Evolutionary conservation across 2,797 vertebrate genomes (phyloP), one percentile per base, ranked within the genome.

Genomic region (Myotis findleyi): DNA sequence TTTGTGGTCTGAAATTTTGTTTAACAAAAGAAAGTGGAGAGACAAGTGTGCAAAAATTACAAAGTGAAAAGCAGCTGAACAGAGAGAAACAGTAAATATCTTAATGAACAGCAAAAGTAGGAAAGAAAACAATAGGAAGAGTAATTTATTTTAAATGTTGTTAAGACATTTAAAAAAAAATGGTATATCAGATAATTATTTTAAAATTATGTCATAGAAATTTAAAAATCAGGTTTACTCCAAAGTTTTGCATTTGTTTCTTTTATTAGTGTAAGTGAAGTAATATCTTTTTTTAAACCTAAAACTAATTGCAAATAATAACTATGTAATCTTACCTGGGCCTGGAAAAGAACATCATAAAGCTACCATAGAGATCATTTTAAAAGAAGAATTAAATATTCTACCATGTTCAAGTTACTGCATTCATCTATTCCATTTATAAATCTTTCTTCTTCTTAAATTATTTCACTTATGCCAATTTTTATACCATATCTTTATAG

Each of bases 1-100:
- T 95, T 97, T 92, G 36, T 84, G 25, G 6, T 7, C 62, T 93
- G 75, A 87, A 85, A 21, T 86, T 93, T 93, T 91, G 51, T 84
- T 92, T 87, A 83, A 92, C 47, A 86, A 96, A 97, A 87, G 30
- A 17, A 89, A 83, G 30, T 47, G 25, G 27, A 66, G 33, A 94
- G 71, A 59, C 36, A 73, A 64, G 27, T 87, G 69, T 36, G 44
- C 41, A 86, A 93, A 94, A 92, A 83, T 44, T 89, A 62, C 49
- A 76, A 81, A 72, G 2, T 14, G 82, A 62, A 92, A 79, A 80
- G 38, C 25, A 71, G 18, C 11, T 73, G 27, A 87, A 89, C 12
- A 80, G 33, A 79, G 18, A 89, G 21, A 79, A 93, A 92, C 87
- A 30, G 4, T 81, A 96, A 95, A 94, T 66, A 91, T 77, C 7